phyloP scores from a whole-genome alignment of 1,140 invertebrate genomes.

The Episyrphus balteatus region DNA sequence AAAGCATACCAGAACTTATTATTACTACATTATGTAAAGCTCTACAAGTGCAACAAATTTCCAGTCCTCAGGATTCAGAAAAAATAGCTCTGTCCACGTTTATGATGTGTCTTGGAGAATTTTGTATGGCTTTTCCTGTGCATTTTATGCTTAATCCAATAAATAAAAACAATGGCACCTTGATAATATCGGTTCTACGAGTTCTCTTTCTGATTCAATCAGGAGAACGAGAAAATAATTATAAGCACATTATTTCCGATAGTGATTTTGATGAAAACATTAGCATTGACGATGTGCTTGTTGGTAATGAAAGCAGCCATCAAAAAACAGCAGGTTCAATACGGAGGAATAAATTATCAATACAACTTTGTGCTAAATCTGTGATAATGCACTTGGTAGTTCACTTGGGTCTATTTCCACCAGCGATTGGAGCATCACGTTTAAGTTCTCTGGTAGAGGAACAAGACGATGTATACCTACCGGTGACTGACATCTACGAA shows the following conservation, averaged over 20 bases:
- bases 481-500: not conserved
- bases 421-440: conserved; percentile 72
- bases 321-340: conserved; percentile 36
- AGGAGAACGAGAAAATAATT: conserved; percentile 30
- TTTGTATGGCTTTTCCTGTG: conserved; percentile 59
- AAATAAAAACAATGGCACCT: conserved; percentile 40
- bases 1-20: conserved; percentile 30
- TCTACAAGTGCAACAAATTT: conserved; percentile 32
- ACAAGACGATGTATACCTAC: conserved; percentile 76
- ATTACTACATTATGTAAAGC: conserved; percentile 31
- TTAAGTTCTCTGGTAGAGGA: conserved; percentile 73
- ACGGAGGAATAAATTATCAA: conserved; percentile 41
- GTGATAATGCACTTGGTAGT: conserved; percentile 73
- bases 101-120: conserved; percentile 83
- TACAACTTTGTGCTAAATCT: conserved; percentile 56
- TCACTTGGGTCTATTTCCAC: conserved; percentile 80
- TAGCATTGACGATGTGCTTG: conserved; percentile 49
- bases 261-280: conserved; percentile 64
- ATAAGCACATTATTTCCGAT: conserved; percentile 30
- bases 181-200: conserved; percentile 44
- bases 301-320: conserved; percentile 32
- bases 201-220: conserved; percentile 40
- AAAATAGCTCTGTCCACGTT: conserved; percentile 70
- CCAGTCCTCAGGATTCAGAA: conserved; percentile 45
- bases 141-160: conserved; percentile 19